Percentiles rank a stretch among this genome's conserved stretches.
Evolutionary conservation across 2,113 vertebrate species (phyloP).

Genomic region (Spilogale gracilis): DNA sequence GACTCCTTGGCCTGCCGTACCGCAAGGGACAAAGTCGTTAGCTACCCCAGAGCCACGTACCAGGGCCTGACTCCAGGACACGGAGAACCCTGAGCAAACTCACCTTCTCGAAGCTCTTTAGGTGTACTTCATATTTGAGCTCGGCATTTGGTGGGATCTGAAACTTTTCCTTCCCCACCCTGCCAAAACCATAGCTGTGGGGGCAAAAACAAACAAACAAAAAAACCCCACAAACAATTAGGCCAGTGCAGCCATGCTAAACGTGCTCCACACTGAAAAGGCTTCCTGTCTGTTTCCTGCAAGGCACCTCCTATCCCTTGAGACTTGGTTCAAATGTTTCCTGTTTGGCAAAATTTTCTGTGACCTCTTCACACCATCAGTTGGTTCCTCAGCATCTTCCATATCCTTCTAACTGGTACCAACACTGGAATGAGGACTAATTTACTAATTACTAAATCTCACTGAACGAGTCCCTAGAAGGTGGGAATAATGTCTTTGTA

Average conservation of each 20-base stretch:
- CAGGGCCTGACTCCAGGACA: not conserved
- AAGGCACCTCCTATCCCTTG: not conserved
- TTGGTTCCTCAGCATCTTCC: not conserved
- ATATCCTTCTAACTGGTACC: not conserved
- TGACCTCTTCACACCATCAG: not conserved
- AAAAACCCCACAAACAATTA: no score
- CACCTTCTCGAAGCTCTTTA: constrained; percentile 97
- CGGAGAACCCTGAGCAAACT: not conserved
- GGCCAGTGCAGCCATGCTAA: not conserved
- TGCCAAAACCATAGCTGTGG: constrained; percentile 95
- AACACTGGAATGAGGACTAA: not conserved
- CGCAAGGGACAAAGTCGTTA: constrained; percentile 64
- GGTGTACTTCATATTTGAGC: constrained; percentile 94
- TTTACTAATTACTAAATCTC: not conserved
- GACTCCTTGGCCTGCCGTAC: constrained; percentile 94
- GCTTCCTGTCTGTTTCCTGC: not conserved
- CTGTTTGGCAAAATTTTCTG: not conserved
- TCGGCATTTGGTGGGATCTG: constrained; percentile 93
- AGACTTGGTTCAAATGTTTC: constrained; percentile 33
- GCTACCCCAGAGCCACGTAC: not conserved
- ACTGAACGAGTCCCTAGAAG: not conserved
- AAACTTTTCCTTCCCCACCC: constrained; percentile 91
- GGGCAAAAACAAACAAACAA: not conserved
- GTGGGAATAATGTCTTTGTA: not conserved
- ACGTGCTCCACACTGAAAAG: not conserved